Evolutionary conservation across 2,797 vertebrate genomes (phyloP).

Genomic region (Epinephelus coioides): DNA sequence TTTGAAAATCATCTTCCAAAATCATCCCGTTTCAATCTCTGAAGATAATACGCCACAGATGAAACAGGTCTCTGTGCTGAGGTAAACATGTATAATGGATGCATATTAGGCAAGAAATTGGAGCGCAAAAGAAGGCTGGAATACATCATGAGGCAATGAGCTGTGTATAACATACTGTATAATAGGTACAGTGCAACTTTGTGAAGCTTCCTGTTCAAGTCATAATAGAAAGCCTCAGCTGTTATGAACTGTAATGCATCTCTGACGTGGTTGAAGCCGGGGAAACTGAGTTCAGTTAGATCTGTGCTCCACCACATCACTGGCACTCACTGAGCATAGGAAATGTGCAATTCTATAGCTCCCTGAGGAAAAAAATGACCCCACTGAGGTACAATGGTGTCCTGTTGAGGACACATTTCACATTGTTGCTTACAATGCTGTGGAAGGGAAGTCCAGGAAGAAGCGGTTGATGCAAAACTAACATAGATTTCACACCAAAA

Average conservation of each 20-base stretch:
- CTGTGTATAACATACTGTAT: background rate
- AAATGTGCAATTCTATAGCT: constrained; percentile 82
- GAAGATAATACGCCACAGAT: constrained; percentile 37
- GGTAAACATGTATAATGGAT: constrained; percentile 10
- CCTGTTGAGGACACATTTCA: constrained; percentile 82
- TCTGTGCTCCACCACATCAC: constrained; percentile 49
- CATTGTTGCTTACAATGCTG: constrained; percentile 76
- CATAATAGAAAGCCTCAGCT: background rate
- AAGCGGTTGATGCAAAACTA: constrained; percentile 63
- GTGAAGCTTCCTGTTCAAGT: constrained; percentile 10
- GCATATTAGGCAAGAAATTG: background rate
- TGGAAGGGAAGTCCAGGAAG: constrained; percentile 43
- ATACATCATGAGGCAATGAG: background rate
- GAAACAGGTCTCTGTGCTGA: constrained; percentile 37
- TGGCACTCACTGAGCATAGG: constrained; percentile 60
- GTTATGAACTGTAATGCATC: background rate
- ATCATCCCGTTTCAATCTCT: constrained; percentile 42
- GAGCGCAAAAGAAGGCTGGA: background rate
- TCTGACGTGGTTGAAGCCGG: constrained; percentile 1
- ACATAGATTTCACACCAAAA: constrained; percentile 26
- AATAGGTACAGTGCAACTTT: background rate
- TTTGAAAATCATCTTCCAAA: constrained; percentile 58
- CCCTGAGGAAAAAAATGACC: constrained; percentile 73
- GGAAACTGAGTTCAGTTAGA: constrained; percentile 28
- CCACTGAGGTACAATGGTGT: constrained; percentile 77